Evolutionary conservation across 2,113 vertebrate genomes (phyloP).

Genomic region (Psilopsiagon aurifrons): DNA sequence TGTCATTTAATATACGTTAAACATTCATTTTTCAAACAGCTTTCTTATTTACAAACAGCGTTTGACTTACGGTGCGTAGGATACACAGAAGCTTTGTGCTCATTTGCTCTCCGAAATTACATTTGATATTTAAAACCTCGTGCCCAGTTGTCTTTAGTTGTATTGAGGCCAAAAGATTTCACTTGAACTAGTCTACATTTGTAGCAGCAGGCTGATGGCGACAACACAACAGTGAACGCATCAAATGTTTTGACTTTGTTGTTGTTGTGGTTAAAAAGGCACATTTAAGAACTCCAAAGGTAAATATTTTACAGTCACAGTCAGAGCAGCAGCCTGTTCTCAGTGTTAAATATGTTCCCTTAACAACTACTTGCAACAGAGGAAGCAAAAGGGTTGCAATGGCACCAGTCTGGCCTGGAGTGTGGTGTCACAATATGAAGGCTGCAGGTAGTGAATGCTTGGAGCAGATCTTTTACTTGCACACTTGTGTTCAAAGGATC

Average conservation of each 20-base stretch:
- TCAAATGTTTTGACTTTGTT: background rate
- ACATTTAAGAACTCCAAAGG: background rate
- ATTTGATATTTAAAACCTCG: background rate
- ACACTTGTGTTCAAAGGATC: background rate
- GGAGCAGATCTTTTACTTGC: background rate
- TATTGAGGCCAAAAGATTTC: background rate
- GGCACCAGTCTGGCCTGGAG: rapidly evolving
- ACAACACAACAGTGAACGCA: rapidly evolving
- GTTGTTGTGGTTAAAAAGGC: background rate
- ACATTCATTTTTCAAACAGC: background rate
- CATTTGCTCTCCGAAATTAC: background rate
- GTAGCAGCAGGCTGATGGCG: rapidly evolving
- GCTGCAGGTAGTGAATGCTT: background rate
- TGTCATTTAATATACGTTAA: background rate
- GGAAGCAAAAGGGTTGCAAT: background rate
- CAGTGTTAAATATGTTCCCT: rapidly evolving
- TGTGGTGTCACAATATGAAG: rapidly evolving
- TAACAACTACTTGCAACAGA: background rate
- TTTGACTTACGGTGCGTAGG: background rate
- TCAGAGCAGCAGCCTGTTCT: background rate
- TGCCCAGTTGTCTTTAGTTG: background rate
- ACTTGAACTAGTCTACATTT: background rate
- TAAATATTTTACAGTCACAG: background rate
- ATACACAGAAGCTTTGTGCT: background rate
- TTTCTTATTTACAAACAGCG: background rate